Base-by-base conservation (phyloP, 2,888 invertebrate species). In the Melinaea marsaeus region DNA sequence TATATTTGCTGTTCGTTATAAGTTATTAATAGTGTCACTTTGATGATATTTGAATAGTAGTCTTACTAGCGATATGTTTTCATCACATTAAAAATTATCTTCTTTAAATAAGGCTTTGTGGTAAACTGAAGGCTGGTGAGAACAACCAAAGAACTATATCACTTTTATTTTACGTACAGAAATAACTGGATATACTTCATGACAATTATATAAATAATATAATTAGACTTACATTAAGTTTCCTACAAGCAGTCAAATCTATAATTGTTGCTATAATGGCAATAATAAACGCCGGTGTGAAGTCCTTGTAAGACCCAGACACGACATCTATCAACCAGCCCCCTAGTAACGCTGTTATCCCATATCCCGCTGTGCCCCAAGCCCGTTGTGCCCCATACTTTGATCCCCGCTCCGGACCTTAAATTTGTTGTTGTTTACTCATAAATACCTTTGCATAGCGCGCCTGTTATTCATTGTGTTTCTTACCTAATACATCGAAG, bases 351-450 rank as follows among this genome's bases (percentile, higher is more conserved):
- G 96, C 96, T 0, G 95, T 93, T 4, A 93, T 71, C 0, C 96
- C 96, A 74, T 95, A 96, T 0, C 96, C 96, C 4, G 94, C 93
- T 0, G 96, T 95, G 4, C 96, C 96, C 95, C 95, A 96, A 0
- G 96, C 95, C 22, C 96, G 89, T 77, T 96, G 96, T 6, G 93
- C 92, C 0, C 96, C 96, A 75, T 96, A 96, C 63, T 92, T 92
- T 71, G 92, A 92, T 61, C 94, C 93, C 13, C 93, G 91, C 0
- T 93, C 92, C 4, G 93, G 92, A 13, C 95, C 96, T 95, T 51
- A n/a, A 32, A 51, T 32, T 22, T 51, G 7, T 22, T 32, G 32
- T 22, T 22, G 22, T 22, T 22, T 22, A 22, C 22, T 22, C 22
- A 22, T 22, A 22, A 22, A 22, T 22, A 22, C 22, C 22, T 22